Evolutionary conservation across 2,113 vertebrate species (phyloP), one percentile per base, ranked within the genome.

Genomic region (Dromas ardeola): DNA sequence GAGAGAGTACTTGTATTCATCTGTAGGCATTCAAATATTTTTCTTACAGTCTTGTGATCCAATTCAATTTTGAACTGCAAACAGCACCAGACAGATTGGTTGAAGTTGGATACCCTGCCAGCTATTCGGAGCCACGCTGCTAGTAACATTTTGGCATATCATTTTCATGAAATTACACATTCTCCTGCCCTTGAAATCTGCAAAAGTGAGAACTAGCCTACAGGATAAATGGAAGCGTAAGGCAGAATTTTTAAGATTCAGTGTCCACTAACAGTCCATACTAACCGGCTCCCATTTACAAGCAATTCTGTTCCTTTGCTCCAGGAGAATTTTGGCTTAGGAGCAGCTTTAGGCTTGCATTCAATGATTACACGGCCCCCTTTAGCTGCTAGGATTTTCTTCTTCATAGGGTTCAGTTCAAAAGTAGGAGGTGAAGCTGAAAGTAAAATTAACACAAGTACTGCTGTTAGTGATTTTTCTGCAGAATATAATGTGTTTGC

Each of bases 251-350:
- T 74, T 66, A 82, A 61, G 43, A 71, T 20, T 70, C 19, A 21
- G 47, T 25, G 34, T 32, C 45, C 29, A 20, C 15, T 42, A 66
- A 76, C 30, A 73, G 70, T 17, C 34, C 90, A 27, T 74, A 97
- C 98, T 98, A 79, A 99, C 99, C 99, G 99, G 96, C 98, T 99
- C 13, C 99, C 98, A 96, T 99, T 99, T 74, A 97, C 98, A 25
- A 99, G 98, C 94, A 99, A 97, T 96, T 99, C 99, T 3, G 99
- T 99, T 88, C 99, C 99, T 98, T 99, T 99, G 97, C 99, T 99
- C 99, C 99, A 99, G 3, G 97, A 98, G 96, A 99, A 98, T 67
- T 81, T 97, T 20, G 99, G 98, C 86, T 98, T 99, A 3, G 99
- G 99, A 52, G 99, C 99, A 3, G 99, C 99, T 97, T 99, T 99